Percentiles rank a stretch among this genome's conserved stretches.
Evolutionary conservation across 2,797 vertebrate species (phyloP).

Genomic region (Ispidina lecontei): DNA sequence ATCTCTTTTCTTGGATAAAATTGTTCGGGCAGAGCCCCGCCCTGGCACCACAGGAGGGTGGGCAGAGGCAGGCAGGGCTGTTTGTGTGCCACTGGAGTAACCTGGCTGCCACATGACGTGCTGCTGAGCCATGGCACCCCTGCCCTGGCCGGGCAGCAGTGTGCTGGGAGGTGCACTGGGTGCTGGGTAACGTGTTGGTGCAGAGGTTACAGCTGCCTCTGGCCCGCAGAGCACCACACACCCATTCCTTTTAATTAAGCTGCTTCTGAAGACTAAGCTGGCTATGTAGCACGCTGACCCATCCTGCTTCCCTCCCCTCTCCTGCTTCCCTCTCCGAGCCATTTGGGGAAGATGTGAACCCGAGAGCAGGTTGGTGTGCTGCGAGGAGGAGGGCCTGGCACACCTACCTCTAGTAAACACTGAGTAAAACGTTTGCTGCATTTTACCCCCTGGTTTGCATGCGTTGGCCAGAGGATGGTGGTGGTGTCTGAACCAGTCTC

Average conservation of each 20-base stretch:
- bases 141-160: background rate
- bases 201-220: constrained; percentile 43
- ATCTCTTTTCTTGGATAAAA: background rate
- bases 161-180: background rate
- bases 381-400: background rate
- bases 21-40: background rate
- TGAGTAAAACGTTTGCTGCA: background rate
- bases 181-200: background rate
- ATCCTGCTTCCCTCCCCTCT: constrained; percentile 19
- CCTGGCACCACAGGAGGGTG: background rate
- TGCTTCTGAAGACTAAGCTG: background rate
- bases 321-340: background rate
- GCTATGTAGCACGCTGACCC: background rate
- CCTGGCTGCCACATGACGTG: background rate
- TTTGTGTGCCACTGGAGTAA: background rate
- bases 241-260: constrained; percentile 52
- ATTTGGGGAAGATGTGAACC: background rate
- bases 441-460: background rate
- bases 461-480: rapidly evolving
- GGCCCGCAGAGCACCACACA: background rate
- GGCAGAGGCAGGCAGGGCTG: background rate
- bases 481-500: background rate
- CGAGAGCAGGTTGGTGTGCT: background rate
- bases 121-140: background rate
- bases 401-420: background rate